These are phyloP conservation scores for Lycaon pictus DNA, from an alignment of 2,113 vertebrate species.

Conservation along the genomic window DNA sequence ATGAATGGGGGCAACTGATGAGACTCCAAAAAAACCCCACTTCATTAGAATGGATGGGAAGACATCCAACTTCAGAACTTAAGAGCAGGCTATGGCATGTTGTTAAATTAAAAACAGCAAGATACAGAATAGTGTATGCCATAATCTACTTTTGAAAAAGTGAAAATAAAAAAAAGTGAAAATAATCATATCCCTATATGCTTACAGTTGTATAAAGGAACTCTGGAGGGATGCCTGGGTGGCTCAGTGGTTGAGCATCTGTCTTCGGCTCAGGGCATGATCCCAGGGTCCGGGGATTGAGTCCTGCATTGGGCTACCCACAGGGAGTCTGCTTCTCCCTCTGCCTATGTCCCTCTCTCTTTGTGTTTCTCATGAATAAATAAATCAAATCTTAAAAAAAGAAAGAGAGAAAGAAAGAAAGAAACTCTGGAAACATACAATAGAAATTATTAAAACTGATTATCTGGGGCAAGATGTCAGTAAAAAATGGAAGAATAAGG, in stretches of 20 bases:
- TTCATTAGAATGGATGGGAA: not conserved
- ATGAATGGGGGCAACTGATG: not conserved
- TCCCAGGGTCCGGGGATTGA: too few relatives aligned
- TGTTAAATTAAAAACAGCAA: not conserved
- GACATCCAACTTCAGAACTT: not conserved
- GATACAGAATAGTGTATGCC: not conserved
- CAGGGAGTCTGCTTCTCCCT: too few relatives aligned
- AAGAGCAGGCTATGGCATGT: not conserved
- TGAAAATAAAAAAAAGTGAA: not conserved
- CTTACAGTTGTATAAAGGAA: not conserved
- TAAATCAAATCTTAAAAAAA: too few relatives aligned
- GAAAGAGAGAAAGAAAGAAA: too few relatives aligned
- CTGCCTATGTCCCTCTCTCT: too few relatives aligned
- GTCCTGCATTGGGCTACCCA: too few relatives aligned
- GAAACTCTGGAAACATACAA: not conserved
- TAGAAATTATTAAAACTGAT: not conserved
- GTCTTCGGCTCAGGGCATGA: too few relatives aligned
- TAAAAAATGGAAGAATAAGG: not conserved
- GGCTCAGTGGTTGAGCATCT: too few relatives aligned
- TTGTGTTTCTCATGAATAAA: too few relatives aligned
- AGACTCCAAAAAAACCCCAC: not conserved
- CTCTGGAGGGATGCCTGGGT: too few relatives aligned
- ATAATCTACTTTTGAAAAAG: not conserved
- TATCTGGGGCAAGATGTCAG: not conserved
- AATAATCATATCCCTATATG: not conserved